Percentiles rank a stretch among this genome's conserved stretches.
These are phyloP conservation scores for Drosophila arawakana DNA, from an alignment of 1,140 invertebrate species.

Conservation along the genomic window DNA sequence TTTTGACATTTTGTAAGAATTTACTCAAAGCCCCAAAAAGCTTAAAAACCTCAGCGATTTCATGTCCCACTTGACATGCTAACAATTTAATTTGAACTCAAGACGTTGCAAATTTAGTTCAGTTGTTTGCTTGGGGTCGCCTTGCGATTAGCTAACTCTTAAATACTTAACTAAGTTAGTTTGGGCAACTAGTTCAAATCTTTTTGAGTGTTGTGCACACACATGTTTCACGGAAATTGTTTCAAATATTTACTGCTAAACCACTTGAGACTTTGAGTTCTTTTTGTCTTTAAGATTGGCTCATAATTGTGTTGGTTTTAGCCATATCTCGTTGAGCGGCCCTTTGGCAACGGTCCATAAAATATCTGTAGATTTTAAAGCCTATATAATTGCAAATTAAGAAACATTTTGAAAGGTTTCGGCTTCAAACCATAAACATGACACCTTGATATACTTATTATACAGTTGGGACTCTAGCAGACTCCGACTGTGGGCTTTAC, in stretches of 20 bases:
- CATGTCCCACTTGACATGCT: conserved; percentile 79
- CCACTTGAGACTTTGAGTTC: conserved; percentile 11
- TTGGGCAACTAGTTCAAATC: conserved; percentile 5
- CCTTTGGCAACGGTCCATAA: conserved; percentile 19
- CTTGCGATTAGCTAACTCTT: conserved; percentile 36
- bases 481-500: conserved; percentile 10
- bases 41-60: conserved; percentile 36
- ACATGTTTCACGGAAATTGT: conserved; percentile 17
- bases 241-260: neutral
- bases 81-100: conserved; percentile 80
- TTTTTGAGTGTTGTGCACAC: conserved; percentile 11
- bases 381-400: conserved; percentile 18
- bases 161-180: neutral
- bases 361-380: neutral
- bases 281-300: conserved; percentile 6
- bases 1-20: conserved; percentile 66
- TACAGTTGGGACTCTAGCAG: neutral
- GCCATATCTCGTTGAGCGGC: conserved; percentile 38
- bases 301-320: conserved; percentile 52
- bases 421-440: conserved; percentile 21
- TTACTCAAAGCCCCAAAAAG: conserved; percentile 38
- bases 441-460: conserved; percentile 33
- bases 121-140: conserved; percentile 12
- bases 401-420: conserved; percentile 34
- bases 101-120: conserved; percentile 61